Percentiles rank a stretch among this genome's conserved stretches.
Evolutionary conservation across 1,140 invertebrate genomes (phyloP).

Genomic region (Charaxes varanes): DNA sequence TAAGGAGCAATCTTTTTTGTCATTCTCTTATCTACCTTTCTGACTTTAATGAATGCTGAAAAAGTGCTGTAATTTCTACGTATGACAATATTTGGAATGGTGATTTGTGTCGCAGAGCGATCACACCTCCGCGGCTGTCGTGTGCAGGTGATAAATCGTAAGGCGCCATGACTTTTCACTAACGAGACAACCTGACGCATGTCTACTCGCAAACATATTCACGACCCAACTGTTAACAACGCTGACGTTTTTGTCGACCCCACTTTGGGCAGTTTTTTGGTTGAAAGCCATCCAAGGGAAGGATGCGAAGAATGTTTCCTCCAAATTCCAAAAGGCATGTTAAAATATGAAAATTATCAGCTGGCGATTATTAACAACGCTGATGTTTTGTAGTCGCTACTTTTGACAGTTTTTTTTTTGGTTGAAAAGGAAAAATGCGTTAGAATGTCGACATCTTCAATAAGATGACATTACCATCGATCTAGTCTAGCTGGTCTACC

Average conservation of each 20-base stretch:
- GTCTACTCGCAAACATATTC: conserved; percentile 21
- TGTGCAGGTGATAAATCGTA: conserved; percentile 68
- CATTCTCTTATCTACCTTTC: not conserved
- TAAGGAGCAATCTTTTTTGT: conserved; percentile 6
- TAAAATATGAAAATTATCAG: conserved; percentile 32
- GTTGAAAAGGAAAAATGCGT: too few relatives aligned
- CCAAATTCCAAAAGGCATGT: too few relatives aligned
- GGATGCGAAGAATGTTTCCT: too few relatives aligned
- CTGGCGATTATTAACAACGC: too few relatives aligned
- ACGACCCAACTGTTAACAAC: conserved; percentile 16
- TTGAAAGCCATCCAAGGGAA: not conserved
- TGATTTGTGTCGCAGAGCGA: conserved; percentile 33
- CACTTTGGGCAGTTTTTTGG: conserved; percentile 28
- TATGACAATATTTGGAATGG: conserved; percentile 27
- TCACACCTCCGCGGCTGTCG: conserved; percentile 31
- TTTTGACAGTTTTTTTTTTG: too few relatives aligned
- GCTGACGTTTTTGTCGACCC: conserved; percentile 10
- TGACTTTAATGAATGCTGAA: not conserved
- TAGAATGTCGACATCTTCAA: too few relatives aligned
- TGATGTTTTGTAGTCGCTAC: too few relatives aligned
- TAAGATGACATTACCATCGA: too few relatives aligned
- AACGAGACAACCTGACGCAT: conserved; percentile 66
- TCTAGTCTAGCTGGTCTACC: too few relatives aligned
- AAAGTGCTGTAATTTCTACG: conserved; percentile 6
- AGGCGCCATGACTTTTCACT: conserved; percentile 61